phyloP scores from a whole-genome alignment of 1,140 invertebrate genomes.

The Cydia fagiglandana region DNA sequence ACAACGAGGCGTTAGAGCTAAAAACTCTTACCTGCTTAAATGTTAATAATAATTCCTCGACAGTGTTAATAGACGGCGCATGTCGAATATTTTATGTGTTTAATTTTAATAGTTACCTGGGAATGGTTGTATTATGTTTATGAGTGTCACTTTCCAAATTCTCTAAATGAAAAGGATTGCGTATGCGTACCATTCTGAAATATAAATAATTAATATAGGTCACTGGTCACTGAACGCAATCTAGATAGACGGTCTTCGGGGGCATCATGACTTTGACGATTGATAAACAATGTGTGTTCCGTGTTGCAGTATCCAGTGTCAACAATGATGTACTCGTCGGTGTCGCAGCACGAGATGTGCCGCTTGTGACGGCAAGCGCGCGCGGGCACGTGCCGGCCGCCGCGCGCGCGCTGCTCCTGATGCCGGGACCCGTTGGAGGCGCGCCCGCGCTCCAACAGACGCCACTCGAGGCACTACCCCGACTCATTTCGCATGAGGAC shows the following conservation, averaged over 20 bases:
- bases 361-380: conserved; percentile 77
- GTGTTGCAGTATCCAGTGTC: conserved; percentile 75
- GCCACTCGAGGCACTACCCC: conserved; percentile 39
- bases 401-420: conserved; percentile 65
- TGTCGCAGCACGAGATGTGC: conserved; percentile 77
- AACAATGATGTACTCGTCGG: conserved; percentile 77
- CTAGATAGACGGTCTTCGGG: neutral
- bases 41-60: neutral
- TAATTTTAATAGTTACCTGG: neutral
- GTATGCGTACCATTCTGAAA: neutral
- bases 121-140: neutral
- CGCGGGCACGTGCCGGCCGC: conserved; percentile 58
- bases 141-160: neutral
- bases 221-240: neutral
- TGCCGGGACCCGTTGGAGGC: conserved; percentile 52
- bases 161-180: neutral
- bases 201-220: neutral
- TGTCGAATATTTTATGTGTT: neutral
- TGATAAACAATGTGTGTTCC: neutral
- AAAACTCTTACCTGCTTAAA: neutral
- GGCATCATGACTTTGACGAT: neutral
- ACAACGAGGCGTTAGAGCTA: too few relatives aligned
- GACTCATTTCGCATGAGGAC: conserved; percentile 59
- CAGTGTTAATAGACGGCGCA: neutral
- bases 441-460: conserved; percentile 49